Evolutionary conservation across 2,113 vertebrate genomes (phyloP).

Genomic region (Myotis brandtii): DNA sequence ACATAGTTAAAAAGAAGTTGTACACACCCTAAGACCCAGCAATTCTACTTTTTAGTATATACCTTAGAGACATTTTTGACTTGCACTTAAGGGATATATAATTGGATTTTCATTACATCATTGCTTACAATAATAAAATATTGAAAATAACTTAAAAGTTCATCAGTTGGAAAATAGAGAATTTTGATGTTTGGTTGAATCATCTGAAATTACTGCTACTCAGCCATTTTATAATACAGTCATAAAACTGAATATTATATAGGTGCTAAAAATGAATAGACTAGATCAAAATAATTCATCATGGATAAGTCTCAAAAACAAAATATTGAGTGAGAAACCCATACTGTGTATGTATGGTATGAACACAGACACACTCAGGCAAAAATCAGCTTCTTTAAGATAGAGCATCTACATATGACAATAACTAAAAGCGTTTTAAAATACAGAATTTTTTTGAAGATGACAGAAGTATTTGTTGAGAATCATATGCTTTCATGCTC

Average conservation of each 20-base stretch:
- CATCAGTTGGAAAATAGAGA: background rate
- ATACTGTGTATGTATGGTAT: background rate
- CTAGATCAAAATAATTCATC: background rate
- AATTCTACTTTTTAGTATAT: background rate
- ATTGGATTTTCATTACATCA: conserved; percentile 9
- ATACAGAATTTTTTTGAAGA: background rate
- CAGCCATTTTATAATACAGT: background rate
- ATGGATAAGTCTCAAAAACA: background rate
- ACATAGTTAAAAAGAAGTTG: background rate
- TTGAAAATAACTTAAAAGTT: background rate
- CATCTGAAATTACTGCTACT: background rate
- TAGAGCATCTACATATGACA: background rate
- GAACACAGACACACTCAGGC: background rate
- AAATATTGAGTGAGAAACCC: background rate
- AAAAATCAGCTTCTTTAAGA: background rate
- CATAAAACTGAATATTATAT: background rate
- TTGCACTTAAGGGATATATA: background rate
- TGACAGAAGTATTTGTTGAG: background rate
- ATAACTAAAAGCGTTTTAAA: background rate
- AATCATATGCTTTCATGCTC: background rate
- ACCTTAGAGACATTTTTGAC: background rate
- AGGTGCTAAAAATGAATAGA: background rate
- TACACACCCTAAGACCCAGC: background rate
- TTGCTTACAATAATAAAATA: background rate
- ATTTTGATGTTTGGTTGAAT: background rate